Base-by-base conservation (phyloP, 2,797 vertebrate genomes). In the Anniella stebbinsi region DNA sequence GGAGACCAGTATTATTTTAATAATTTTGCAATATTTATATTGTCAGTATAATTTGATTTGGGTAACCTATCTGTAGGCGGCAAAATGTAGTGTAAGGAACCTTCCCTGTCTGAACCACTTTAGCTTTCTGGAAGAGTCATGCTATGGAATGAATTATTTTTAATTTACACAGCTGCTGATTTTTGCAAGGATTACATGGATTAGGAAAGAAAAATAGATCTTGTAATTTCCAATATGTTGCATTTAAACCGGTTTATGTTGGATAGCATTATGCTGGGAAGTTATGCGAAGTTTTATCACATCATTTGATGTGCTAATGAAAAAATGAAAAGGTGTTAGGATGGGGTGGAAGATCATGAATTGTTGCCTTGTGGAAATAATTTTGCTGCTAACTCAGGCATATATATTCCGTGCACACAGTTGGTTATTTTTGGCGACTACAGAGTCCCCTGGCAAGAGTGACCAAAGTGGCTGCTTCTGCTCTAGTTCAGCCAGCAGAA, bases 131-230 rank as follows among this genome's bases (percentile, higher is more conserved):
- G 88, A 41, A 76, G 54, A 91, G 90, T 86, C 80, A 70, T 51
- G 88, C 8, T 60, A 90, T 67, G 70, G 78, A 91, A 88, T 7
- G 88, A 84, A 90, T 89, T 93, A 94, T 94, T 94, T 95, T 94
- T 93, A 94, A 91, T 51, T 82, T 89, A 92, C 88, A 82, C 80
- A 93, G 92, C 92, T 91, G 92, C 66, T 90, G 90, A 90, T 84
- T 94, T 93, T 87, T 91, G 70, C 0, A 2, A 92, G 86, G 93
- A 96, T 95, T 95, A 94, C 91, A 92, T 72, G 92, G 93, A 95
- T 96, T 94, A 95, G 15, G 11, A 69, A 57, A 90, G 90, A 70
- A 95, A 94, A 95, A 78, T 48, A 89, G 69, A 94, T 93, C 87
- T 95, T 94, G 92, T 54, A 76, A 0, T 0, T 87, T 88, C 89